These are phyloP conservation scores for Tetranychus truncatus DNA, from an alignment of 2,888 invertebrate genomes.

Conservation along the genomic window DNA sequence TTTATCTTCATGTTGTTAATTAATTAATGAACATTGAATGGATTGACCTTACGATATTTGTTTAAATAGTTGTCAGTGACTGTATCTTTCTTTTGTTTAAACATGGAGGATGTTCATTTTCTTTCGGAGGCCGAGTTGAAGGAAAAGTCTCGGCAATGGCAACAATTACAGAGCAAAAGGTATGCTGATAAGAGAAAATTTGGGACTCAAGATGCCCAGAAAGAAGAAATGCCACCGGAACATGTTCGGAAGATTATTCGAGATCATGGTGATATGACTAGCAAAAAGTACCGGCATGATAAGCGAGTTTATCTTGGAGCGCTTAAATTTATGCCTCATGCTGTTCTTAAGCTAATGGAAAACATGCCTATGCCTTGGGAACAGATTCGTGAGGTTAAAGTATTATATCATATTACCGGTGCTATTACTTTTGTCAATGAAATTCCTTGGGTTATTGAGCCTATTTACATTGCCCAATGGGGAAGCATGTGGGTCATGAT, in stretches of 20 bases:
- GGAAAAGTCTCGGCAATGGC: constrained; percentile 65
- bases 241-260: constrained; percentile 96
- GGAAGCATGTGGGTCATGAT: constrained; percentile 99
- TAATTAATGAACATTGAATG: too few species aligned
- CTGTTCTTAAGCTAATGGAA: constrained; percentile 90
- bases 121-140: constrained; percentile 41
- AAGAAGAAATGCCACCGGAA: constrained; percentile 99
- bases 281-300: constrained; percentile 92
- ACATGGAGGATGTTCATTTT: not conserved
- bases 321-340: constrained; percentile 99
- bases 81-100: too few species aligned
- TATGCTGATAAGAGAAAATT: constrained; percentile 96
- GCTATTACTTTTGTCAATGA: constrained; percentile 99
- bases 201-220: constrained; percentile 95
- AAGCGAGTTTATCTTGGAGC: constrained; percentile 83
- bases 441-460: constrained; percentile 98
- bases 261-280: constrained; percentile 99
- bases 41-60: too few species aligned
- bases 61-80: too few species aligned
- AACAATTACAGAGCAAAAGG: constrained; percentile 91
- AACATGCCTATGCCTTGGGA: constrained; percentile 99
- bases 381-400: constrained; percentile 93
- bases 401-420: constrained; percentile 94
- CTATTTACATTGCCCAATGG: constrained; percentile 98
- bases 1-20: too few species aligned